Evolutionary conservation across 2,113 vertebrate genomes (phyloP).

Genomic region (Campylorhamphus procurvoides): DNA sequence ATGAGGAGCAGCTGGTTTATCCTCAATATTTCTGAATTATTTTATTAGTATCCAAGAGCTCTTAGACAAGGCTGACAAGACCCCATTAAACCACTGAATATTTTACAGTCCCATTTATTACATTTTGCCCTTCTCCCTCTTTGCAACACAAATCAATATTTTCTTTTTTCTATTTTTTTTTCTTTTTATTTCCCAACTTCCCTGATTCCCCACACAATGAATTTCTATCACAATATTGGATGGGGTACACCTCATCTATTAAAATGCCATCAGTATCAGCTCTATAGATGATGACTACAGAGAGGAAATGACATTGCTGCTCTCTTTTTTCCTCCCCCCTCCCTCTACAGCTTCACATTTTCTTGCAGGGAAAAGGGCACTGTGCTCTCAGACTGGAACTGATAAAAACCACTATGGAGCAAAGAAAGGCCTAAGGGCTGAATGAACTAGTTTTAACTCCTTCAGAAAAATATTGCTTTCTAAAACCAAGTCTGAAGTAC

Average conservation of each 20-base stretch:
- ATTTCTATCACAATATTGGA: background rate
- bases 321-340: no score
- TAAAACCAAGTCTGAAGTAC: background rate
- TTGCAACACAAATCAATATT: background rate
- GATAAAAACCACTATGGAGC: background rate
- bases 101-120: conserved; percentile 12
- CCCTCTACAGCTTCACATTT: background rate
- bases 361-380: background rate
- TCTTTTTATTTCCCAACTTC: background rate
- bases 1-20: background rate
- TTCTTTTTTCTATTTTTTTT: background rate
- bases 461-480: background rate
- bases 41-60: background rate
- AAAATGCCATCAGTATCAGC: conserved; percentile 16
- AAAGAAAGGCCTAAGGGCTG: background rate
- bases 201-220: background rate
- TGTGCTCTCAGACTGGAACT: background rate
- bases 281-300: background rate
- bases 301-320: background rate
- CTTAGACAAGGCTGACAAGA: background rate
- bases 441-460: background rate
- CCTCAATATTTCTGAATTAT: background rate
- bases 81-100: background rate
- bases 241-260: conserved; percentile 17
- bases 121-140: background rate